A percentile compares a stretch with the other conserved stretches of the same genome.
phyloP scores from a whole-genome alignment of 2,797 vertebrate genomes.

The Bradypodion pumilum region DNA sequence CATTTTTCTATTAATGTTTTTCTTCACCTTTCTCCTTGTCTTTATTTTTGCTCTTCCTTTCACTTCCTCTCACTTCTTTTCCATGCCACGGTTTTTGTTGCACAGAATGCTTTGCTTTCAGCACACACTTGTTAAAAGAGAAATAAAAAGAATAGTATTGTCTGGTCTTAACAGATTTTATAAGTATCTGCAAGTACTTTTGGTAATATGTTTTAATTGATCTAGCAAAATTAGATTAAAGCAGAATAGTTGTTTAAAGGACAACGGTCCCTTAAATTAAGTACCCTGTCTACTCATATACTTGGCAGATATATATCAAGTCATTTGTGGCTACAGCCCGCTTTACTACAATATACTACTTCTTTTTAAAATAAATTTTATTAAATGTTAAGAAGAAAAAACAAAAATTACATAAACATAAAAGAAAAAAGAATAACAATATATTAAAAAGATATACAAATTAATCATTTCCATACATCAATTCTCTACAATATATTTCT shows the following conservation, averaged over 20 bases:
- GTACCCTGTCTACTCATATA: neutral
- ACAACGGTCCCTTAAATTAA: neutral
- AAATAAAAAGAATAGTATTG: no score
- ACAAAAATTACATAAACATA: no score
- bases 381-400: no score
- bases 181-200: neutral
- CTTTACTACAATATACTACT: no score
- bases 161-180: neutral
- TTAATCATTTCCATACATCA: no score
- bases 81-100: neutral
- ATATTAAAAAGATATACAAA: no score
- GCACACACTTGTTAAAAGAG: neutral
- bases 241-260: neutral
- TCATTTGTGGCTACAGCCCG: neutral
- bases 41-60: neutral
- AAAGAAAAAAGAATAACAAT: no score
- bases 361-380: no score
- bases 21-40: slow-evolving; percentile 9
- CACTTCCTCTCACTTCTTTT: slow-evolving; percentile 23
- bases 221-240: neutral
- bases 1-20: slow-evolving; percentile 8
- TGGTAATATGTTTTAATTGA: neutral
- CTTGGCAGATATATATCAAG: neutral
- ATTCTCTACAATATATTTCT: no score
- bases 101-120: neutral